Conservation (phyloP, 2,888 invertebrate species). For the Thumatha senex region DNA sequence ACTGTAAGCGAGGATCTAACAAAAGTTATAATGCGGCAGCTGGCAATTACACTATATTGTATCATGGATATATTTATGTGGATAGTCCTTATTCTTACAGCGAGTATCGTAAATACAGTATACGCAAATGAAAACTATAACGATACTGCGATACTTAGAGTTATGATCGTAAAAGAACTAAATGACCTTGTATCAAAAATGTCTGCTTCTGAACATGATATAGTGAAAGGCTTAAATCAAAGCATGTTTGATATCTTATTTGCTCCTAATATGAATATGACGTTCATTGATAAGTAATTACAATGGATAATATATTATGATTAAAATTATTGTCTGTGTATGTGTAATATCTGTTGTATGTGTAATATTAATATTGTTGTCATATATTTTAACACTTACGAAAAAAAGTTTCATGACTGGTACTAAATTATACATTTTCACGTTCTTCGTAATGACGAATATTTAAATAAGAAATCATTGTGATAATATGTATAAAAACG, state of each 20-base stretch:
- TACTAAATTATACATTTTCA: no score
- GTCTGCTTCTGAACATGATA: constrained; percentile 1
- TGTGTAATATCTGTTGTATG: not conserved
- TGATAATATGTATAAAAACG: no score
- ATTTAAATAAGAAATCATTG: no score
- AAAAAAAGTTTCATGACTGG: no score
- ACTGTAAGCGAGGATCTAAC: constrained; percentile 65
- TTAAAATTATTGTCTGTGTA: not conserved
- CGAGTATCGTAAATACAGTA: not conserved
- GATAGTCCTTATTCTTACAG: not conserved
- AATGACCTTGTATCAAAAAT: constrained; percentile 1
- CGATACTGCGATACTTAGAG: not conserved
- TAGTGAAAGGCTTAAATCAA: constrained; percentile 2
- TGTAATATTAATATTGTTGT: not conserved
- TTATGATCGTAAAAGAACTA: not conserved
- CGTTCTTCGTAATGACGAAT: no score
- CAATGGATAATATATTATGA: not conserved
- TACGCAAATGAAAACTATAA: not conserved
- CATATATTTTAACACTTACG: no score
- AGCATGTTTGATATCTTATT: constrained; percentile 2
- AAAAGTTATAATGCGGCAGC: constrained; percentile 66
- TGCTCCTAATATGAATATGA: not conserved
- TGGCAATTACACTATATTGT: constrained; percentile 42
- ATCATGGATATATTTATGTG: constrained; percentile 8
- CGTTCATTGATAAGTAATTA: not conserved